Conservation (phyloP, 2,888 invertebrate species). For the Rhagium mordax region DNA sequence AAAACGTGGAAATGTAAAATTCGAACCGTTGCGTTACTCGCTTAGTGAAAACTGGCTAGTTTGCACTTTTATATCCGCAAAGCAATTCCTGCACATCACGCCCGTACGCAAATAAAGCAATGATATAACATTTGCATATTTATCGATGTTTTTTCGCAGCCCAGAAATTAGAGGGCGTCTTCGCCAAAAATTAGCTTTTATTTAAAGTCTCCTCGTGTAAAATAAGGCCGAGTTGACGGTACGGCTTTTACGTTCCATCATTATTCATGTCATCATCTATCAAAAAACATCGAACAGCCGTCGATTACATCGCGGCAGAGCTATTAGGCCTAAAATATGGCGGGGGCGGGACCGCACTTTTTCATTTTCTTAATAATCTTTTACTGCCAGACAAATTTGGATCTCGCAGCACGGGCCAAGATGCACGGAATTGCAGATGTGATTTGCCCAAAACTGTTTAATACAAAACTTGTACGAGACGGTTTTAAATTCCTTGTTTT, state of each 20-base stretch:
- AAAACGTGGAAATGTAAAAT: background rate
- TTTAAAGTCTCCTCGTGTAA: constrained; percentile 56
- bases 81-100: constrained; percentile 1
- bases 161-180: constrained; percentile 43
- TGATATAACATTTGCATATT: background rate
- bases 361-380: constrained; percentile 54
- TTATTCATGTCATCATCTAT: constrained; percentile 66
- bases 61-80: background rate
- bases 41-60: background rate
- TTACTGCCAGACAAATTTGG: constrained; percentile 51
- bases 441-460: background rate
- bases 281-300: constrained; percentile 62
- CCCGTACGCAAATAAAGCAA: background rate
- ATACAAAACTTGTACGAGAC: too few species aligned
- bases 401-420: constrained; percentile 24
- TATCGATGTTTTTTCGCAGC: constrained; percentile 23
- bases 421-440: background rate
- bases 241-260: constrained; percentile 58
- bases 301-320: constrained; percentile 59
- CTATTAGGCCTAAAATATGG: constrained; percentile 58
- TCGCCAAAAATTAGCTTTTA: constrained; percentile 52
- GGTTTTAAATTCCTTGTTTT: too few species aligned
- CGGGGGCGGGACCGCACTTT: constrained; percentile 49
- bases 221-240: constrained; percentile 50
- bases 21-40: background rate